A percentile compares a stretch with the other conserved stretches of the same genome.
Conservation (phyloP, 2,888 invertebrate species). For the Callyntrura sp. region DNA sequence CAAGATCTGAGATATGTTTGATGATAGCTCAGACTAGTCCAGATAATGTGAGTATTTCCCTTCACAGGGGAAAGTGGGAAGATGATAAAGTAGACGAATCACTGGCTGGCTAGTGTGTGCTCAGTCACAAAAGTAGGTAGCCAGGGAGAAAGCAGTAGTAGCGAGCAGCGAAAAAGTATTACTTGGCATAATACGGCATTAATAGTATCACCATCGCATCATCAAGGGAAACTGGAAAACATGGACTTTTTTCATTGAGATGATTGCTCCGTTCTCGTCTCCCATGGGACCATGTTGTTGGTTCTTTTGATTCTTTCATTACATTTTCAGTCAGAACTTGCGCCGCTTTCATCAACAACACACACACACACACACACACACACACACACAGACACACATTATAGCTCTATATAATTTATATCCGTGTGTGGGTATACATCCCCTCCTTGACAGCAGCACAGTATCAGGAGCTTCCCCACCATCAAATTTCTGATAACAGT, state of each 20-base stretch:
- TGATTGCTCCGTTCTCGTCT: conserved; percentile 67
- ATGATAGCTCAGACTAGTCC: neutral
- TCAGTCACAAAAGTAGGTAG: no score
- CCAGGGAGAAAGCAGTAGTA: conserved; percentile 33
- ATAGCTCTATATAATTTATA: neutral
- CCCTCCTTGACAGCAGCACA: no score
- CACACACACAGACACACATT: neutral
- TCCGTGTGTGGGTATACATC: neutral
- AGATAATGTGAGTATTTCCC: no score
- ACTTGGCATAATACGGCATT: conserved; percentile 63
- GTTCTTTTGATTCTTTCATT: conserved; percentile 67
- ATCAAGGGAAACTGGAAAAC: conserved; percentile 45
- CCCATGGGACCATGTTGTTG: conserved; percentile 61
- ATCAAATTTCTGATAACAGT: no score
- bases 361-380: neutral
- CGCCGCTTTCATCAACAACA: neutral
- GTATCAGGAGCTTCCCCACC: no score
- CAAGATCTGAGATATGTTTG: neutral
- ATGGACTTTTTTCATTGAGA: conserved; percentile 65
- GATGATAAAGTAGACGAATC: conserved; percentile 1
- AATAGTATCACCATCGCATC: conserved; percentile 65
- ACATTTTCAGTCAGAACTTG: conserved; percentile 58
- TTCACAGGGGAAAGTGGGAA: neutral
- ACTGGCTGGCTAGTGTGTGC: neutral
- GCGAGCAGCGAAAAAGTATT: neutral